These are phyloP conservation scores for Congeria kusceri DNA, from an alignment of 2,888 invertebrate species.

Conservation along the genomic window DNA sequence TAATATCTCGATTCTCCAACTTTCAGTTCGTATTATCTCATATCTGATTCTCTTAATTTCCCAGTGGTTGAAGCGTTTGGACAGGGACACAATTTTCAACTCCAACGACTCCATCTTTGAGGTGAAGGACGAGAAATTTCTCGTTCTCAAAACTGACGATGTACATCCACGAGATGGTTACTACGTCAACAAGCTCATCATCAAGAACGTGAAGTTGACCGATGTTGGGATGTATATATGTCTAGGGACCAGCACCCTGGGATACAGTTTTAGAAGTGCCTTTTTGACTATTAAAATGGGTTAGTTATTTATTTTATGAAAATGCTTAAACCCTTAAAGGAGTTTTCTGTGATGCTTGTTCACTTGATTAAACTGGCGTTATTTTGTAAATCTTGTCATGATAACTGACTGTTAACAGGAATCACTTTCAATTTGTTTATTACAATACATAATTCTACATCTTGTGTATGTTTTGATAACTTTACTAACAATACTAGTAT, in stretches of 20 bases:
- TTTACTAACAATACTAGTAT: too few species aligned
- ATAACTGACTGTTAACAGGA: too few species aligned
- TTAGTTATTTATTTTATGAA: too few species aligned
- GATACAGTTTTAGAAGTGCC: constrained; percentile 86
- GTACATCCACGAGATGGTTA: constrained; percentile 82
- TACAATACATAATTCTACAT: too few species aligned
- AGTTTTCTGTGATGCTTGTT: too few species aligned
- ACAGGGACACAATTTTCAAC: constrained; percentile 71
- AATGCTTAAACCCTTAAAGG: too few species aligned
- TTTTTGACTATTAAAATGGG: constrained; percentile 83
- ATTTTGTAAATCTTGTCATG: too few species aligned
- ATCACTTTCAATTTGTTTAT: too few species aligned
- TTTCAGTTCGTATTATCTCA: too few species aligned
- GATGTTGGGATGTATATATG: constrained; percentile 87
- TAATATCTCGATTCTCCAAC: too few species aligned
- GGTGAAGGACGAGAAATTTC: constrained; percentile 85
- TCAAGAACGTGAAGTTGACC: constrained; percentile 81
- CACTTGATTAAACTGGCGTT: too few species aligned
- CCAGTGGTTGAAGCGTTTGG: constrained; percentile 86
- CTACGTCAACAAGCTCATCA: constrained; percentile 86
- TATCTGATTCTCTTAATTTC: constrained; percentile 4
- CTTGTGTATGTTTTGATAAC: too few species aligned
- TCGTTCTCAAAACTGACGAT: constrained; percentile 85
- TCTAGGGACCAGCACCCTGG: constrained; percentile 86
- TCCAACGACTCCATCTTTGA: constrained; percentile 83